Conservation (phyloP, 37 sponge, comb jelly and placozoan genomes). For the Crambe crambe region DNA sequence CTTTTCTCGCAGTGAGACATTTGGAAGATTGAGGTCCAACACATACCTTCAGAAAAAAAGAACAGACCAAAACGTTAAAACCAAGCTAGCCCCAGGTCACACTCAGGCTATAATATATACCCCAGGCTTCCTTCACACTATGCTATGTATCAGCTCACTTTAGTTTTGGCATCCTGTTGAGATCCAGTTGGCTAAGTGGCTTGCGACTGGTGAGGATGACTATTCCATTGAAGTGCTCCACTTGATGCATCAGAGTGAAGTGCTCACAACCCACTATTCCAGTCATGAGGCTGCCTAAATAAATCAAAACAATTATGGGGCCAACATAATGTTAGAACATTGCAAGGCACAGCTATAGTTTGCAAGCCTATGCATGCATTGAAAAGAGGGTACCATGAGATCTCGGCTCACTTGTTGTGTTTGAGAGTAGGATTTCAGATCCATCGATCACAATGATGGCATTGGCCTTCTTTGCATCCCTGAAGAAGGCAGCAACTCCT, state of each 20-base stretch:
- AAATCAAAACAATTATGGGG: too few species aligned
- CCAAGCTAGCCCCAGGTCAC: background rate
- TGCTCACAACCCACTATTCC: conserved; percentile 51
- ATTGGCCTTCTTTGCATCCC: conserved; percentile 65
- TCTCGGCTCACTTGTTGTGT: conserved; percentile 39
- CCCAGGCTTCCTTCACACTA: background rate
- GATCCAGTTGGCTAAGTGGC: conserved; percentile 26
- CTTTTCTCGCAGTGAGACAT: conserved; percentile 26
- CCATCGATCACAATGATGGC: conserved; percentile 67
- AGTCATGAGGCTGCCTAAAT: conserved; percentile 8
- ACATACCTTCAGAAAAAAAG: conserved; percentile 29
- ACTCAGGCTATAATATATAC: background rate
- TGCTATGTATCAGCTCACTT: conserved; percentile 8
- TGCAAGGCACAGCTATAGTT: too few species aligned
- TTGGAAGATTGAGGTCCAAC: conserved; percentile 29
- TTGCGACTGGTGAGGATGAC: conserved; percentile 43
- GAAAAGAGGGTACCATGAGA: too few species aligned
- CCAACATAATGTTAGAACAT: too few species aligned
- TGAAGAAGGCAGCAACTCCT: conserved; percentile 60
- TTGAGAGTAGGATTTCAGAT: conserved; percentile 51
- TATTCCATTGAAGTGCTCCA: conserved; percentile 38
- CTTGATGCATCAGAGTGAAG: conserved; percentile 32
- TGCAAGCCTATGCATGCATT: too few species aligned
- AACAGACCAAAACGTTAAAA: background rate
- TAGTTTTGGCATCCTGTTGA: conserved; percentile 36